Base-by-base conservation (phyloP, 2,113 vertebrate species). In the Junco hyemalis region DNA sequence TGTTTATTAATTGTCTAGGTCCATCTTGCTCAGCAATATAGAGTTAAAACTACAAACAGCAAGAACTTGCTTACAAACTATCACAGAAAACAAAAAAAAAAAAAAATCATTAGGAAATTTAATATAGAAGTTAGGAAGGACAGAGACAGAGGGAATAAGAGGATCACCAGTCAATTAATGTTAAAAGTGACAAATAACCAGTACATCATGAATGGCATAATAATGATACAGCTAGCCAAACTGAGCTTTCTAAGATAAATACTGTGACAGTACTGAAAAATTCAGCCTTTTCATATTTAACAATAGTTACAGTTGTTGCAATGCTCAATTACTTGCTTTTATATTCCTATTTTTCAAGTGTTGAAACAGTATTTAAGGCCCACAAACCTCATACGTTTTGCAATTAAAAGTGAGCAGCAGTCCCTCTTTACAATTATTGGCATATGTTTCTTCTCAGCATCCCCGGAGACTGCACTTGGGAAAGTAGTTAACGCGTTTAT, bases 381-480 rank as follows among this genome's bases (percentile, higher is more conserved):
- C 3, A 11, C 15, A 50, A 48, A 51, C 44, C 31, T 68, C 26
- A 11, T 45, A 44, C 25, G 12, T 53, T 87, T 93, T 91, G 17
- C 29, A 85, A 26, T 87, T 79, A 72, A 79, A 92, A 92, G 69
- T 88, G 85, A 95, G 79, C 59, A 89, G 51, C 59, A 82, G 29
- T 47, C 26, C 19, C 19, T 48, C 42, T 90, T 87, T 86, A 80
- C 45, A 87, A n/a, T 77, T 91, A 82, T 38, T 76, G 70, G 23
- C 74, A 69, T 89, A 81, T 79, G 54, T 40, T 92, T 91, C 66
- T 26, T 70, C 48, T 94, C 81, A 81, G 21, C 74, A 63, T 94
- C 87, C 28, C 33, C 71, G 80, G 84, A 94, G 87, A 85, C 29
- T 79, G 31, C 33, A 25, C 85, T 86, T 56, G 54, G 47, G n/a